Conservation (phyloP, 2,888 invertebrate species). For the Drosophila glabriapex region DNA sequence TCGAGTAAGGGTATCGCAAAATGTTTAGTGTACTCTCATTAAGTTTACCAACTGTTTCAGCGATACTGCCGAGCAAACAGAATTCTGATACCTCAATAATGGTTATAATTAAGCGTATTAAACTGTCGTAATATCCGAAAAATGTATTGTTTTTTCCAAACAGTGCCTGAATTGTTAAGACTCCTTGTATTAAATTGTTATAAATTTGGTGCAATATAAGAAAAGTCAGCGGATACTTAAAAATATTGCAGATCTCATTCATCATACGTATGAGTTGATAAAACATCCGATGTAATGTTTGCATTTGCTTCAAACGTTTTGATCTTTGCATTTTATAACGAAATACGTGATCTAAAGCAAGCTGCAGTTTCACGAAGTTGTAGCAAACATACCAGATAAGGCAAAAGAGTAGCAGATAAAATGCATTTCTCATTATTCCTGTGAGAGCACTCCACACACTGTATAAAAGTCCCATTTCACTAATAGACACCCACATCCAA, state of each 20-base stretch:
- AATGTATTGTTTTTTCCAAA: neutral
- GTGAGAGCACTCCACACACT: neutral
- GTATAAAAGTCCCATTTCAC: neutral
- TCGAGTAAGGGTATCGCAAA: conserved; percentile 8
- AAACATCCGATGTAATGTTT: conserved; percentile 4
- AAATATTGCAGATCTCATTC: conserved; percentile 7
- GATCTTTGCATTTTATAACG: conserved; percentile 1
- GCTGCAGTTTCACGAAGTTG: neutral
- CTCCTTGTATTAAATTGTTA: neutral
- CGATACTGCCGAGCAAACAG: neutral
- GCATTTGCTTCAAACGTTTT: neutral
- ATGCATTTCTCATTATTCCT: rapidly evolving
- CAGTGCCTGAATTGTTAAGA: neutral
- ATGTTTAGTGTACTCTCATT: conserved; percentile 6
- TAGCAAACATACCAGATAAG: conserved; percentile 5
- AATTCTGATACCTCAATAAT: neutral
- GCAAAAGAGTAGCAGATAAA: neutral
- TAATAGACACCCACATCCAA: neutral
- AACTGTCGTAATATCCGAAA: rapidly evolving
- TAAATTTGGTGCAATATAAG: neutral
- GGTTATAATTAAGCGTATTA: rapidly evolving
- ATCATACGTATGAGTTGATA: conserved; percentile 13
- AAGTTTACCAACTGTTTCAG: neutral
- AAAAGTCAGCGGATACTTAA: conserved; percentile 11
- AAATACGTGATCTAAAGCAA: conserved; percentile 4